phyloP scores from a whole-genome alignment of 2,888 invertebrate species.

The Eristalinus sepulchralis region DNA sequence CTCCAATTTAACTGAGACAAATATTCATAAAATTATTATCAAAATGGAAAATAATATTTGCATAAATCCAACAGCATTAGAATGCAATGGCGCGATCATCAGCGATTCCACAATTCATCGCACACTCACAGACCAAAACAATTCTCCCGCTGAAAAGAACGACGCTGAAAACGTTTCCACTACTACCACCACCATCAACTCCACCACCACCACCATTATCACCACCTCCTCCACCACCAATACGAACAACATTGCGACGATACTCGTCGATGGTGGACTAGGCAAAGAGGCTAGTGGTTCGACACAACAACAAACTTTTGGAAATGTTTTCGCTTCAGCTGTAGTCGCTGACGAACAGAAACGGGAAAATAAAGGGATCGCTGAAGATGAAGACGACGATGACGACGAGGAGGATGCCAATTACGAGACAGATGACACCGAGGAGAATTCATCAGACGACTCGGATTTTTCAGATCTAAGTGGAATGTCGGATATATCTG shows the following conservation, averaged over 20 bases:
- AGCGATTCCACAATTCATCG: conserved; percentile 43
- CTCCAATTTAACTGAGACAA: conserved; percentile 53
- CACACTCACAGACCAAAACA: conserved; percentile 61
- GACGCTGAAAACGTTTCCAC: conserved; percentile 71
- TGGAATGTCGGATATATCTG: conserved; percentile 84
- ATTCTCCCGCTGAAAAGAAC: conserved; percentile 70
- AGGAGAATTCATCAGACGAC: conserved; percentile 75
- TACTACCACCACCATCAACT: conserved; percentile 44
- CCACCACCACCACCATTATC: background rate
- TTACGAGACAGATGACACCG: conserved; percentile 66
- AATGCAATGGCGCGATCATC: conserved; percentile 35
- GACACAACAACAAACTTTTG: conserved; percentile 49
- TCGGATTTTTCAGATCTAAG: conserved; percentile 76
- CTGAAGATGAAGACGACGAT: conserved; percentile 65
- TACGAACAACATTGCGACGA: background rate
- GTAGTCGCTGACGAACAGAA: conserved; percentile 20
- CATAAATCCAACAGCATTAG: conserved; percentile 30
- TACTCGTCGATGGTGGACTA: conserved; percentile 31
- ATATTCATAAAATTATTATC: conserved; percentile 47
- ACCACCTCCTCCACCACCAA: conserved; percentile 34
- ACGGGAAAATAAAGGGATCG: conserved; percentile 4
- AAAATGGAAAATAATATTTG: conserved; percentile 70
- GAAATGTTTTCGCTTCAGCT: conserved; percentile 45
- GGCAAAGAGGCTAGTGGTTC: conserved; percentile 27
- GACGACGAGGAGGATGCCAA: conserved; percentile 73